Percentiles rank a stretch among this genome's conserved stretches.
These are phyloP conservation scores for Troides aeacus DNA, from an alignment of 2,888 invertebrate genomes.

Conservation along the genomic window DNA sequence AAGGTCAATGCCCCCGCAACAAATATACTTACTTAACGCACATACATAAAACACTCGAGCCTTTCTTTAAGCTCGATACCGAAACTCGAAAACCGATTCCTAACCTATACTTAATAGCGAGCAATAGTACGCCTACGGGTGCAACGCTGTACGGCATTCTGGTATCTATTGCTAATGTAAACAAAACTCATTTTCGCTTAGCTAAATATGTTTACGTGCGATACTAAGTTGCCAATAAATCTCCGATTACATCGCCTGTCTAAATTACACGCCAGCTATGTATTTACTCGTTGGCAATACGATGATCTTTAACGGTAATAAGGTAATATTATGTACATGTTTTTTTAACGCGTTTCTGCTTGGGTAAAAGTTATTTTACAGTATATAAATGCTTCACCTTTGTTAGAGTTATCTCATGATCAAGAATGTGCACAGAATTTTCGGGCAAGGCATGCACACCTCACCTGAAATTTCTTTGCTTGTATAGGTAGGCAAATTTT, in stretches of 20 bases:
- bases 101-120: slow-evolving; percentile 23
- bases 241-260: slow-evolving; percentile 31
- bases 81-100: slow-evolving; percentile 24
- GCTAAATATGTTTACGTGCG: background rate
- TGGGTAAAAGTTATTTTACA: background rate
- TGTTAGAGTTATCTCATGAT: too few relatives aligned
- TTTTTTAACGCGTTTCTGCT: slow-evolving; percentile 15
- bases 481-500: too few relatives aligned
- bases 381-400: too few relatives aligned
- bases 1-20: slow-evolving; percentile 1
- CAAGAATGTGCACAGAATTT: too few relatives aligned
- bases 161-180: background rate
- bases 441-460: too few relatives aligned
- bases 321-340: slow-evolving; percentile 12
- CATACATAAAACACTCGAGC: slow-evolving; percentile 27
- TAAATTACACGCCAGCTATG: slow-evolving; percentile 27
- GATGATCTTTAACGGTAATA: slow-evolving; percentile 29
- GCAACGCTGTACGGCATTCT: background rate
- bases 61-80: slow-evolving; percentile 21
- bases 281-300: slow-evolving; percentile 28
- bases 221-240: slow-evolving; percentile 30
- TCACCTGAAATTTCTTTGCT: too few relatives aligned
- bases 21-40: slow-evolving; percentile 1
- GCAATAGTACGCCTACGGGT: slow-evolving; percentile 20
- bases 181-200: slow-evolving; percentile 8